These are phyloP conservation scores for Leptinotarsa undecemlineata DNA, from an alignment of 1,140 invertebrate genomes.

Conservation along the genomic window DNA sequence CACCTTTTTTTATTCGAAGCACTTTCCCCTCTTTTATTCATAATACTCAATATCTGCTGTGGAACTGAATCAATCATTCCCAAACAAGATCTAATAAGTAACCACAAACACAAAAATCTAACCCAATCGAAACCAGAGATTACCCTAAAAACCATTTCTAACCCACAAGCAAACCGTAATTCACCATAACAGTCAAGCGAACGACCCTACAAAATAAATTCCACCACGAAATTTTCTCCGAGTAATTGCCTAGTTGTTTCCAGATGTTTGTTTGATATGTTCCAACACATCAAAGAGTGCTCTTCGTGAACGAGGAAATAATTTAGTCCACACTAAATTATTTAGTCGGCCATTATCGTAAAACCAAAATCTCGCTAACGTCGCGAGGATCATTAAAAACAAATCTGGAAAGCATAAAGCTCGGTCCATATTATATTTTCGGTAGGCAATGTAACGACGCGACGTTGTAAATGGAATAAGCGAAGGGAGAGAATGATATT, in stretches of 20 bases:
- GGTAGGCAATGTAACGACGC: neutral
- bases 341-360: conserved; percentile 47
- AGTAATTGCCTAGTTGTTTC: conserved; percentile 43
- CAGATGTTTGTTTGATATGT: conserved; percentile 35
- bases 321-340: conserved; percentile 45
- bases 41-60: too few relatives aligned
- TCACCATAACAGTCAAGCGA: conserved; percentile 19
- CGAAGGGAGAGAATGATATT: too few relatives aligned
- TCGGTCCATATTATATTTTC: conserved; percentile 25
- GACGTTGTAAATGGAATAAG: neutral
- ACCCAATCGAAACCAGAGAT: too few relatives aligned
- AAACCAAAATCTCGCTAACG: conserved; percentile 44
- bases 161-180: conserved; percentile 19
- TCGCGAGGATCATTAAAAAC: conserved; percentile 43
- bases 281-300: conserved; percentile 38
- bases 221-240: conserved; percentile 25
- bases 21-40: too few relatives aligned
- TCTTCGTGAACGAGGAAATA: conserved; percentile 40
- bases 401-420: conserved; percentile 50
- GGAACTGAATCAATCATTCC: too few relatives aligned
- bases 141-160: neutral
- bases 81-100: too few relatives aligned
- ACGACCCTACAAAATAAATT: conserved; percentile 22
- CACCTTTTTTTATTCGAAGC: too few relatives aligned
- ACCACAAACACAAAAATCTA: too few relatives aligned